Conservation (phyloP, 1,140 invertebrate species). For the Drosophila sp. region DNA sequence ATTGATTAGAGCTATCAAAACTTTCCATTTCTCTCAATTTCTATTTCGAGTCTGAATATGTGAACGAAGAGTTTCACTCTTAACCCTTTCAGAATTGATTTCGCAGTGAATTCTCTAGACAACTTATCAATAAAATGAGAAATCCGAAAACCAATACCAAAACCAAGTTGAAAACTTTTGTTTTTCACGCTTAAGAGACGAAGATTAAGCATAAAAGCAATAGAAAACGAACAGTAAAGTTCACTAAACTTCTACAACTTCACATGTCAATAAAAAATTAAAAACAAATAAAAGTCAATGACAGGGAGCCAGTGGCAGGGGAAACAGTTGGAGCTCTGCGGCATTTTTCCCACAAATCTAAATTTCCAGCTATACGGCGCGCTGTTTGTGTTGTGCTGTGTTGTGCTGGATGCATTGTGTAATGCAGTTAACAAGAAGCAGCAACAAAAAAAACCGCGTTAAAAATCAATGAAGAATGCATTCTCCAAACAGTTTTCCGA, state of each 20-base stretch:
- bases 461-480: constrained; percentile 76
- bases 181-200: constrained; percentile 57
- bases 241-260: constrained; percentile 81
- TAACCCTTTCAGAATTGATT: constrained; percentile 21
- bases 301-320: constrained; percentile 33
- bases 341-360: constrained; percentile 77
- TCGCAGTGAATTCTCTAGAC: constrained; percentile 6
- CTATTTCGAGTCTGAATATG: neutral
- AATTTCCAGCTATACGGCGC: constrained; percentile 57
- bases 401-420: constrained; percentile 58
- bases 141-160: constrained; percentile 6
- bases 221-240: constrained; percentile 61
- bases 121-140: constrained; percentile 26
- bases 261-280: constrained; percentile 83
- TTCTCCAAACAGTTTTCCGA: constrained; percentile 67
- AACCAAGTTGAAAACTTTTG: constrained; percentile 68
- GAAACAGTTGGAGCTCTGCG: constrained; percentile 12
- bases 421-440: constrained; percentile 82
- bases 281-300: constrained; percentile 81
- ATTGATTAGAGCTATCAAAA: too few relatives aligned
- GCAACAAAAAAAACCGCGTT: constrained; percentile 50
- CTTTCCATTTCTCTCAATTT: too few relatives aligned
- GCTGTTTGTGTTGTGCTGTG: neutral
- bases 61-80: constrained; percentile 1
- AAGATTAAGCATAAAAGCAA: constrained; percentile 38